Evolutionary conservation across 2,888 invertebrate genomes (phyloP).

Genomic region (Tipula helvola): DNA sequence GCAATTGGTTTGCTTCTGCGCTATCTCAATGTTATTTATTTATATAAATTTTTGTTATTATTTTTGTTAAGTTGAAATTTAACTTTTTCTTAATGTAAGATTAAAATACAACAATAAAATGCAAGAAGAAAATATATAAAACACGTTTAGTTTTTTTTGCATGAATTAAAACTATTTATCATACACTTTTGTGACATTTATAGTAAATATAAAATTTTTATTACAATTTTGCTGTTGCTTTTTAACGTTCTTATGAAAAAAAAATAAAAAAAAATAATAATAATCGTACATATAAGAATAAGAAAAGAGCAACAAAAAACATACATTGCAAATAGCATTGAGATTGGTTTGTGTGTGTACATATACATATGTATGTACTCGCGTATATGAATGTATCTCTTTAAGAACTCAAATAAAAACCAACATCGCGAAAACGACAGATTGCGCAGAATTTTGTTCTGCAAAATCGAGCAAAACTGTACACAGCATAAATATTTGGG

Average conservation of each 20-base stretch:
- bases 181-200: constrained; percentile 11
- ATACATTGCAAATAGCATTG: neutral
- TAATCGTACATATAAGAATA: neutral
- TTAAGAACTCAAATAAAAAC: neutral
- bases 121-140: neutral
- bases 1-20: neutral
- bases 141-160: constrained; percentile 8
- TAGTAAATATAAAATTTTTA: constrained; percentile 10
- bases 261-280: neutral
- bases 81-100: neutral
- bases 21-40: neutral
- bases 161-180: constrained; percentile 11
- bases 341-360: neutral
- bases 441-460: neutral
- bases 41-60: neutral
- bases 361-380: too few species aligned
- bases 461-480: neutral
- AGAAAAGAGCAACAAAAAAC: neutral
- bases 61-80: neutral
- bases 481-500: neutral
- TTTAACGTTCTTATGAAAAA: neutral
- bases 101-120: neutral
- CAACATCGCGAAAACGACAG: neutral
- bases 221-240: neutral
- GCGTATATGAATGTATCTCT: neutral